These are phyloP conservation scores for Burhinus bistriatus DNA, from an alignment of 2,113 vertebrate genomes.

Conservation along the genomic window DNA sequence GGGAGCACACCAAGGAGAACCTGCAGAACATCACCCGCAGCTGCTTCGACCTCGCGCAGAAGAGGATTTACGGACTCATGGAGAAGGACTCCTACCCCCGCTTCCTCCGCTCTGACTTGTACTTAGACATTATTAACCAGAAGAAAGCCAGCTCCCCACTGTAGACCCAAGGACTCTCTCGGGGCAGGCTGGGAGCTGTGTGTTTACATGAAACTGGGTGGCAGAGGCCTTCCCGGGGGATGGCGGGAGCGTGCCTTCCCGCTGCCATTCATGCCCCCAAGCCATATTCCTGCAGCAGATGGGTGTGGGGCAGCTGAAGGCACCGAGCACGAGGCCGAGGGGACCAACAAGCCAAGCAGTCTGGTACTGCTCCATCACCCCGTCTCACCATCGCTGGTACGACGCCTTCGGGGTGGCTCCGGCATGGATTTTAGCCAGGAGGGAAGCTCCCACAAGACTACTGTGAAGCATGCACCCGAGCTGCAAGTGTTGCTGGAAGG, in stretches of 20 bases:
- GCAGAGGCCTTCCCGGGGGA: neutral
- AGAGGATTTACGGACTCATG: conserved; percentile 97
- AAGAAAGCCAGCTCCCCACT: conserved; percentile 88
- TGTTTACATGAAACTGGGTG: conserved; percentile 48
- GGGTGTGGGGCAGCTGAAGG: conserved; percentile 27
- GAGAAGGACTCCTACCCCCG: conserved; percentile 98
- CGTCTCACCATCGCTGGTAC: conserved; percentile 67
- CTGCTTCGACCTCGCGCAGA: conserved; percentile 93
- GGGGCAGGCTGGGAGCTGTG: conserved; percentile 65
- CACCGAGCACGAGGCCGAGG: conserved; percentile 59
- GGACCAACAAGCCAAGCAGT: conserved; percentile 73
- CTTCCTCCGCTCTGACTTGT: conserved; percentile 96
- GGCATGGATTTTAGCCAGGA: neutral
- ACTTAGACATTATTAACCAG: conserved; percentile 93
- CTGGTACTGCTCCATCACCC: conserved; percentile 73
- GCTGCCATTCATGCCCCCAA: neutral
- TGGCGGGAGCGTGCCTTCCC: neutral
- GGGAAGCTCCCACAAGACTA: conserved; percentile 17
- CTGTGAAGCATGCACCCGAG: conserved; percentile 29
- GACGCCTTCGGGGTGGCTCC: conserved; percentile 8
- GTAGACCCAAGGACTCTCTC: conserved; percentile 51
- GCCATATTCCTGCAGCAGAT: neutral
- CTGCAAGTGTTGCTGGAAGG: neutral
- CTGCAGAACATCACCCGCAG: conserved; percentile 88
- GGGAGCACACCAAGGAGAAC: conserved; percentile 97